Evolutionary conservation across 2,113 vertebrate genomes (phyloP).

Genomic region (Sapajus apella): DNA sequence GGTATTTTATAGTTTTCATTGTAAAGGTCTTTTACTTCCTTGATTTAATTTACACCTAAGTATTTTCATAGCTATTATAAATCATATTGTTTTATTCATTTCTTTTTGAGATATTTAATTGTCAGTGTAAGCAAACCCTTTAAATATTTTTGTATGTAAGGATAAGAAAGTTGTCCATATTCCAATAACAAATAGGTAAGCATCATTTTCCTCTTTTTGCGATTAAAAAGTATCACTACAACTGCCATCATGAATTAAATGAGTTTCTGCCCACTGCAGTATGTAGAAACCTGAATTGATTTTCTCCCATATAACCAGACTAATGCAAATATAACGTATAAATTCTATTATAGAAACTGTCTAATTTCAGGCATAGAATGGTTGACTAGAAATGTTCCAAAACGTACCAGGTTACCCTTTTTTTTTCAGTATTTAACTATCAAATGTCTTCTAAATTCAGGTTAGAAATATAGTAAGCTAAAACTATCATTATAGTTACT

Average conservation of each 20-base stretch:
- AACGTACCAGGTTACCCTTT: background rate
- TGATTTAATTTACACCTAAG: background rate
- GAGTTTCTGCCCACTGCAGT: background rate
- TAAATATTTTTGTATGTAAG: slow-evolving; percentile 1
- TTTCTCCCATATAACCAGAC: background rate
- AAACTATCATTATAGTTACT: background rate
- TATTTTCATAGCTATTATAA: background rate
- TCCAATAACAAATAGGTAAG: background rate
- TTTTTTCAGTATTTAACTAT: background rate
- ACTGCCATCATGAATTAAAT: background rate
- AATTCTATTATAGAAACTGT: slow-evolving; percentile 15
- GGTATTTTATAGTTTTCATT: background rate
- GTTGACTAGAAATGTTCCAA: background rate
- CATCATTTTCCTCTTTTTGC: slow-evolving; percentile 16
- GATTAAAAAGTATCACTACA: slow-evolving; percentile 11
- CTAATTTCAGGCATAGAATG: background rate
- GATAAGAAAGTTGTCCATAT: background rate
- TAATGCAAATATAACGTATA: slow-evolving; percentile 3
- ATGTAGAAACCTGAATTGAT: slow-evolving; percentile 18
- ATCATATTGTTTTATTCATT: background rate
- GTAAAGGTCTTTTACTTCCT: background rate
- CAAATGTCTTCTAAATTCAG: slow-evolving; percentile 9
- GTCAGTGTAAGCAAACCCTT: background rate
- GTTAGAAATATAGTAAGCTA: background rate
- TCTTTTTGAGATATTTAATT: background rate